Evolutionary conservation across 1,140 invertebrate genomes (phyloP).

Genomic region (Orius insidiosus): DNA sequence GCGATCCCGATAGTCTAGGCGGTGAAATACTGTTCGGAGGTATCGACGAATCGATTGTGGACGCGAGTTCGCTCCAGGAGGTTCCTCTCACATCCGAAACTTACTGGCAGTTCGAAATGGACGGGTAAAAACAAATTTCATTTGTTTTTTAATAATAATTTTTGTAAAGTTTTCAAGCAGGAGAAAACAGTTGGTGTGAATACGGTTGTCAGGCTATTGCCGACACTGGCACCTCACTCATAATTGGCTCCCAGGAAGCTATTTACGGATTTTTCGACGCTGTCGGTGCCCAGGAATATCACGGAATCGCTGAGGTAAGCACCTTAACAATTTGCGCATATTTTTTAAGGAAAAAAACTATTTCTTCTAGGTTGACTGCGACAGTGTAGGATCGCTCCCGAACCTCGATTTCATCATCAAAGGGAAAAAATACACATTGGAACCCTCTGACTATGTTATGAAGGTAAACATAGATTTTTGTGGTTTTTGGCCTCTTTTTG

Average conservation of each 20-base stretch:
- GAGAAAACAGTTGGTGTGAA: constrained; percentile 24
- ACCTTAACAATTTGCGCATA: too few species aligned
- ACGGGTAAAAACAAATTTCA: constrained; percentile 34
- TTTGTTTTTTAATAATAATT: background rate
- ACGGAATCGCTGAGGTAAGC: constrained; percentile 15
- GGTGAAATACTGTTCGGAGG: constrained; percentile 90
- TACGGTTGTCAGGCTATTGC: constrained; percentile 45
- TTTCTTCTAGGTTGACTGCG: constrained; percentile 14
- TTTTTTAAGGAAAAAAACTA: too few species aligned
- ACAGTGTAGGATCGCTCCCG: constrained; percentile 8
- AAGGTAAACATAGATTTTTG: constrained; percentile 38
- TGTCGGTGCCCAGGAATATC: constrained; percentile 16
- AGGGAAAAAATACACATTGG: constrained; percentile 32
- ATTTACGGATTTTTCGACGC: constrained; percentile 21
- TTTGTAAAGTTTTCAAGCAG: background rate
- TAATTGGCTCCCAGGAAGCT: constrained; percentile 44
- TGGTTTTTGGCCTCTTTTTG: too few species aligned
- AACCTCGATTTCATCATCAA: constrained; percentile 14
- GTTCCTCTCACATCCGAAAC: constrained; percentile 69
- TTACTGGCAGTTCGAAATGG: constrained; percentile 97
- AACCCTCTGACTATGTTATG: constrained; percentile 71
- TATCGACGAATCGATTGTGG: constrained; percentile 47
- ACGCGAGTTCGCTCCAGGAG: constrained; percentile 76
- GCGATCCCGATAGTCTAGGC: constrained; percentile 29
- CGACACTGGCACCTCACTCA: constrained; percentile 58